Conservation (phyloP, 2,113 vertebrate genomes). For the Agelaius phoeniceus region DNA sequence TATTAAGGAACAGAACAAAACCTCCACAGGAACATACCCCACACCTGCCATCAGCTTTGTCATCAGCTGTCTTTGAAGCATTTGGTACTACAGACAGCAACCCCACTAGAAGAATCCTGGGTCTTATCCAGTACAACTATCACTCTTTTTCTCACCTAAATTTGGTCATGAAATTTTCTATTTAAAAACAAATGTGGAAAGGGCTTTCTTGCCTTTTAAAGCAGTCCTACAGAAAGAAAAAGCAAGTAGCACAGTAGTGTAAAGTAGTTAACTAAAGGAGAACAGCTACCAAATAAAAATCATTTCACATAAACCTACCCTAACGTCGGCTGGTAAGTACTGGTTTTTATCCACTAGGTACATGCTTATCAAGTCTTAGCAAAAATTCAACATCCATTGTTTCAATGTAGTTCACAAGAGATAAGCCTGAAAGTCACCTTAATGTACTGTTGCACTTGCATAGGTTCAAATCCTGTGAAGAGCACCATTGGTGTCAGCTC, state of each 20-base stretch:
- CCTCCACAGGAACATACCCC: not conserved
- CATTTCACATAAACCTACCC: not conserved
- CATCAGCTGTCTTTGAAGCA: not conserved
- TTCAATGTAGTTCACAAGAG: not conserved
- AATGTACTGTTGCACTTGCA: conserved; percentile 89
- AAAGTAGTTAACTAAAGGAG: not conserved
- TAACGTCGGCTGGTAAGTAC: not conserved
- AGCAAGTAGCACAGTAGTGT: not conserved
- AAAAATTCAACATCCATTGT: not conserved
- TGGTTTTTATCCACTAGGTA: not conserved
- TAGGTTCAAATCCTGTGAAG: conserved; percentile 95
- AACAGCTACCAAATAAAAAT: not conserved
- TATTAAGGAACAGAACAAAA: not conserved
- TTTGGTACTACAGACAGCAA: not conserved
- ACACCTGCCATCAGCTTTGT: not conserved
- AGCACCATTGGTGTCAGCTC: conserved; percentile 88
- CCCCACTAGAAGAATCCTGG: not conserved
- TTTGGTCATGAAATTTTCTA: not conserved
- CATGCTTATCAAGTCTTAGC: not conserved
- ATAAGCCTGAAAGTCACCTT: conserved; percentile 79
- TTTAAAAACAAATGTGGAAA: not conserved
- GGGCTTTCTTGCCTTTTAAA: not conserved
- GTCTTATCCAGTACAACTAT: not conserved
- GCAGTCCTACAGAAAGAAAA: not conserved
- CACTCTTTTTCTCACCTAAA: not conserved